phyloP scores from a whole-genome alignment of 2,888 invertebrate species.

The Monopis laevigella region DNA sequence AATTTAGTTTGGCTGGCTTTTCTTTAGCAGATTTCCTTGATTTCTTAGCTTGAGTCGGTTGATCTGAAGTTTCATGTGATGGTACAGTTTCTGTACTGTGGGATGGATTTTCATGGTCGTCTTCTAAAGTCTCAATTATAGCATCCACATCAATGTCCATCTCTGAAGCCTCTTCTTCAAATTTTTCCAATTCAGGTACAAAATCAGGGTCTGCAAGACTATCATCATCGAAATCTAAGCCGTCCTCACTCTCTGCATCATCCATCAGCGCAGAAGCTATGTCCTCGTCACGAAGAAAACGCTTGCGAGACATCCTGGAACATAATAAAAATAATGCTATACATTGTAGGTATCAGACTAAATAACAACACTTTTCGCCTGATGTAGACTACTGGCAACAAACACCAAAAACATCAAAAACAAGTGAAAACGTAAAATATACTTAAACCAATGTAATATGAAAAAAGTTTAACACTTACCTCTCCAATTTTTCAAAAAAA shows the following conservation, averaged over 20 bases:
- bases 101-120: neutral
- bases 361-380: no score
- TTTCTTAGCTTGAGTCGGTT: no score
- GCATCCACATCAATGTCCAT: neutral
- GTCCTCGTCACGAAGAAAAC: slow-evolving; percentile 2
- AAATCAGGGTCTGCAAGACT: slow-evolving; percentile 18
- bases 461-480: no score
- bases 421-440: no score
- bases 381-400: no score
- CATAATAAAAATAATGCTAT: no score
- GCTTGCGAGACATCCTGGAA: no score
- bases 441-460: no score
- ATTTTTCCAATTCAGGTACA: slow-evolving; percentile 8
- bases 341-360: no score
- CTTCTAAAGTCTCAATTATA: neutral
- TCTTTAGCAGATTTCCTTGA: no score
- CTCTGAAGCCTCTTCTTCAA: neutral
- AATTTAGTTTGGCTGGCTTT: slow-evolving; percentile 12
- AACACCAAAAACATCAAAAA: no score
- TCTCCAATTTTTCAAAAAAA: no score
- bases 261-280: neutral
- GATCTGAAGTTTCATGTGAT: neutral
- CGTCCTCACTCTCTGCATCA: slow-evolving; percentile 18
- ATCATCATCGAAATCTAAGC: slow-evolving; percentile 17
- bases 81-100: neutral